phyloP scores from a whole-genome alignment of 1,140 invertebrate species.

The Chlorops oryzae region DNA sequence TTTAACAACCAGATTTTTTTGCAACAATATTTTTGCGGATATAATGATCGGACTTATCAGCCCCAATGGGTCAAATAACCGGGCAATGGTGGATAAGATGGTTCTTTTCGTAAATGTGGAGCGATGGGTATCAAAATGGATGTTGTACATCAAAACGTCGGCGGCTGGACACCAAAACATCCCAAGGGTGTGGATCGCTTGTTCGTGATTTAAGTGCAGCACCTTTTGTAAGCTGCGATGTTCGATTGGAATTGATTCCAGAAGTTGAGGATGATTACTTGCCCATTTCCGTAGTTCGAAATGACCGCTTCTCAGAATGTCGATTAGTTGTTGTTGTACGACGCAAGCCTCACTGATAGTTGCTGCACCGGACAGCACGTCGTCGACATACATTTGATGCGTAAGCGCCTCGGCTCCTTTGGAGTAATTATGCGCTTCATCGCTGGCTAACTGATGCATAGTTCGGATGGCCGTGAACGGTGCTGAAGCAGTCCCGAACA shows the following conservation, averaged over 20 bases:
- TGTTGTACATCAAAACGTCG: not conserved
- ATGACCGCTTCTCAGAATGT: constrained; percentile 13
- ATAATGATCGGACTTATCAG: not conserved
- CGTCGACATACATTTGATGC: constrained; percentile 31
- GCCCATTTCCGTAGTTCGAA: constrained; percentile 20
- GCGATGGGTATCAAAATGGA: not conserved
- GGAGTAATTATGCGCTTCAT: constrained; percentile 26
- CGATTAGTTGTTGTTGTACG: constrained; percentile 10
- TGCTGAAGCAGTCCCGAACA: constrained; percentile 37
- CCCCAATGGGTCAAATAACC: constrained; percentile 1
- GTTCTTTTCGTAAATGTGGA: not conserved
- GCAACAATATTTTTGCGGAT: not conserved
- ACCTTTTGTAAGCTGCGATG: constrained; percentile 13
- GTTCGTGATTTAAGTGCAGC: constrained; percentile 17
- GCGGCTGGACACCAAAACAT: constrained; percentile 6
- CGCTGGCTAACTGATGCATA: constrained; percentile 37
- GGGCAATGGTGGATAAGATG: not conserved
- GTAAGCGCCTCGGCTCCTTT: constrained; percentile 10
- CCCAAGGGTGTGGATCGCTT: not conserved
- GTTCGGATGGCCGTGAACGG: constrained; percentile 36
- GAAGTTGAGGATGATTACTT: constrained; percentile 24
- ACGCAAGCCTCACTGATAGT: not conserved
- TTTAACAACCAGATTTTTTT: constrained; percentile 44
- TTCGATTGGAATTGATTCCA: no score
- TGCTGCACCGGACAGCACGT: constrained; percentile 26